Base-by-base conservation (phyloP, 2,888 invertebrate species). In the Erpobdella octoculata region DNA sequence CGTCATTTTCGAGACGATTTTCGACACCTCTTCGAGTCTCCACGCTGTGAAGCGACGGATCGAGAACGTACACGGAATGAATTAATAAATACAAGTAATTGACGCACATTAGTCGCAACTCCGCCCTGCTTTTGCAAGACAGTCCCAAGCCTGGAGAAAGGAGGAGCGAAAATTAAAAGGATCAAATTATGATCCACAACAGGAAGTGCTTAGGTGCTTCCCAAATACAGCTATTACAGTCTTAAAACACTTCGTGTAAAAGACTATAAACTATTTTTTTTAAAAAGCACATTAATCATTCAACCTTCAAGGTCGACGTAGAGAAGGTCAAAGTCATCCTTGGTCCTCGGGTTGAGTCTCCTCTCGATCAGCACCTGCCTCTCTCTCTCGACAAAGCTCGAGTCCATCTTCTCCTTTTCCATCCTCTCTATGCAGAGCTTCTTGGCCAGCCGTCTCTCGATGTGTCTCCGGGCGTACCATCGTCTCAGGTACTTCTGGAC, bases 401-500 rank as follows among this genome's bases (percentile, higher is more conserved):
- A 46, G n/a, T 69, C 35, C 35, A 41, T 15, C n/a, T 58, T 25
- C 28, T 69, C 33, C 58, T 2, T 4, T 25, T 31, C 31, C 15
- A 35, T 28, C 31, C 33, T 28, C 53, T 81, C 67, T 37, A 83
- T 77, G 21, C 74, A 74, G 38, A 76, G 73, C 75, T 79, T 81
- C 75, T 82, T 81, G 28, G 78, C 78, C 74, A 79, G 79, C 41
- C 83, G 75, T 68, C 78, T 79, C 37, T 79, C 76, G 31, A 84
- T 82, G 71, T 81, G 79, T 41, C 79, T 72, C 73, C 79, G 80
- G 21, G 83, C 82, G 66, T 83, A 77, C 83, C 83, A 83, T 33
- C 83, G 78, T 59, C 84, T 76, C 75, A 80, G 81, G 76, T 84
- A 83, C 75, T 81, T 83, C 75, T 84, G 84, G 37, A 84, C 78